These are phyloP conservation scores for Meloidogyne exigua DNA, from an alignment of 1,140 invertebrate species.

Conservation along the genomic window DNA sequence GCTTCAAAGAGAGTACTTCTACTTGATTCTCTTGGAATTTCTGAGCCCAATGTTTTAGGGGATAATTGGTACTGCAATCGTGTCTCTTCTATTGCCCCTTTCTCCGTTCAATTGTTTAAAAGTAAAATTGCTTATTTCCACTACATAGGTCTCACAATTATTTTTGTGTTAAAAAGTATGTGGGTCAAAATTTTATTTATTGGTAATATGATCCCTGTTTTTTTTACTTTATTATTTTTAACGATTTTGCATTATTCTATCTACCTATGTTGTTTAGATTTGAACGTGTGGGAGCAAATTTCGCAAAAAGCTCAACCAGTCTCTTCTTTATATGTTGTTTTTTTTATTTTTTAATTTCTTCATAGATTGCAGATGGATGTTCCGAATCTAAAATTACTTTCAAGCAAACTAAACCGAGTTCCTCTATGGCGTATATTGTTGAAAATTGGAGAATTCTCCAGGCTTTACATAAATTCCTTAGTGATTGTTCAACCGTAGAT, in stretches of 20 bases:
- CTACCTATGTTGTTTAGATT: conserved; percentile 39
- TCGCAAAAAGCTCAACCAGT: conserved; percentile 43
- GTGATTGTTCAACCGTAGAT: conserved; percentile 38
- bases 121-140: conserved; percentile 22
- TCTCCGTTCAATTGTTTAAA: conserved; percentile 46
- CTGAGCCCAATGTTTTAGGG: background rate
- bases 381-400: conserved; percentile 46
- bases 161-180: too few relatives aligned
- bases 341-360: conserved; percentile 5
- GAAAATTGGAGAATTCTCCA: conserved; percentile 44
- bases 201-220: background rate
- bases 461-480: conserved; percentile 41
- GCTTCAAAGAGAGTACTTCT: conserved; percentile 40
- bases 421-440: conserved; percentile 41
- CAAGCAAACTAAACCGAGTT: conserved; percentile 23
- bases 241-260: too few relatives aligned
- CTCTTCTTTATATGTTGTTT: conserved; percentile 40
- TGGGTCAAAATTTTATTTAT: conserved; percentile 12
- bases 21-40: conserved; percentile 33
- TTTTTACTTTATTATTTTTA: too few relatives aligned
- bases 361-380: conserved; percentile 43
- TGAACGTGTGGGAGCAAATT: conserved; percentile 42
- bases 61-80: conserved; percentile 42
- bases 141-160: background rate
- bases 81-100: conserved; percentile 46